Percentiles rank a stretch among this genome's conserved stretches.
These are phyloP conservation scores for Eleginops maclovinus DNA, from an alignment of 2,113 vertebrate genomes.

Conservation along the genomic window DNA sequence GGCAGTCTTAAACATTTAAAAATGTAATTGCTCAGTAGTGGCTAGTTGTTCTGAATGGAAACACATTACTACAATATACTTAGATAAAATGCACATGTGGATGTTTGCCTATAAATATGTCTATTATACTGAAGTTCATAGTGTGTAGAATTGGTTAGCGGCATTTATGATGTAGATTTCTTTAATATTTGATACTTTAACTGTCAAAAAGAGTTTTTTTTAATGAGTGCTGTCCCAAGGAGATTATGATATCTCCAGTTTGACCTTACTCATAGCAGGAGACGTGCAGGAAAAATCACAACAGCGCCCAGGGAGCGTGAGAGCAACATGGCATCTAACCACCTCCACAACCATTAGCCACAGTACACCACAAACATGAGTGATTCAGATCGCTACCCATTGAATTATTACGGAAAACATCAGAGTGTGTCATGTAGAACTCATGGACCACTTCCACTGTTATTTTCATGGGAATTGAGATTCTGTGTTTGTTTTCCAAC, in stretches of 20 bases:
- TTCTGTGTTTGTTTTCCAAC: not conserved
- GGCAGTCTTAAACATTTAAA: not conserved
- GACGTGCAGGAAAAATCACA: conserved; percentile 36
- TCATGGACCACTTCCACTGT: conserved; percentile 51
- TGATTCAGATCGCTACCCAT: conserved; percentile 50
- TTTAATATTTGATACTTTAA: not conserved
- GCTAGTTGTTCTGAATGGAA: not conserved
- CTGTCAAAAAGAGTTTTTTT: not conserved
- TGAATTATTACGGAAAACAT: conserved; percentile 22
- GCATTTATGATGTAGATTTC: not conserved
- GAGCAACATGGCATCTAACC: conserved; percentile 21
- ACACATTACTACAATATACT: not conserved
- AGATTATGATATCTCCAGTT: not conserved
- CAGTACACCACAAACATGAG: conserved; percentile 40
- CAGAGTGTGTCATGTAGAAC: conserved; percentile 57
- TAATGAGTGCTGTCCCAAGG: not conserved
- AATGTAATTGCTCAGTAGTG: not conserved
- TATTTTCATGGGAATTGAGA: not conserved
- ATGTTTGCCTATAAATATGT: not conserved
- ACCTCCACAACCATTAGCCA: conserved; percentile 30
- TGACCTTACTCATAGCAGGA: conserved; percentile 13
- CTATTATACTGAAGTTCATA: not conserved
- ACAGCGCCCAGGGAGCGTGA: conserved; percentile 27
- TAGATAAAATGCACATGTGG: not conserved
- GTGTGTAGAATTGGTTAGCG: not conserved